A percentile compares a stretch with the other conserved stretches of the same genome.
These are phyloP conservation scores for Aphaenogaster rudis DNA, from an alignment of 1,140 invertebrate genomes.

Conservation along the genomic window DNA sequence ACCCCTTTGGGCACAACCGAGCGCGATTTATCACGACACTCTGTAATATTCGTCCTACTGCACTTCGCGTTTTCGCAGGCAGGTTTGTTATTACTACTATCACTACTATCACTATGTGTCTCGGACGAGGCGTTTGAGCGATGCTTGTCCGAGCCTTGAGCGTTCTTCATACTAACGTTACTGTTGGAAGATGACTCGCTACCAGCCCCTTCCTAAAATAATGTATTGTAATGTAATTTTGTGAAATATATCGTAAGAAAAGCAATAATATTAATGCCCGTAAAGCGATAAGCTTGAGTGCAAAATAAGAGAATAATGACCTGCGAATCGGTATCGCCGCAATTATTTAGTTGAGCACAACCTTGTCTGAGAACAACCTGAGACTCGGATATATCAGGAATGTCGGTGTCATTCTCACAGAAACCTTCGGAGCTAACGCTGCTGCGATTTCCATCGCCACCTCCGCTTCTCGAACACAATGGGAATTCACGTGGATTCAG, in stretches of 20 bases:
- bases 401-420: constrained; percentile 96
- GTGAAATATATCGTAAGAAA: background rate
- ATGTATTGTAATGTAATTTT: background rate
- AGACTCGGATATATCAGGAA: constrained; percentile 80
- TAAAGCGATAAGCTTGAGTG: background rate
- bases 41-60: constrained; percentile 69
- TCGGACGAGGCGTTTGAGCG: constrained; percentile 85
- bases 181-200: constrained; percentile 87
- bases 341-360: constrained; percentile 81
- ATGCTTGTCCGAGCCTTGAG: constrained; percentile 84
- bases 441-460: constrained; percentile 93
- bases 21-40: constrained; percentile 73
- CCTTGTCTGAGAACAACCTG: constrained; percentile 81
- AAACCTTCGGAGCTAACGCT: constrained; percentile 98
- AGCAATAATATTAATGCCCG: background rate
- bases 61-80: constrained; percentile 78
- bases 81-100: constrained; percentile 85
- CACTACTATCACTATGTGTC: constrained; percentile 86
- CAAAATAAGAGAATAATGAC: constrained; percentile 78
- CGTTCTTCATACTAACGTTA: constrained; percentile 85
- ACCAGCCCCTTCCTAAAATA: constrained; percentile 84
- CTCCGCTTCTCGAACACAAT: constrained; percentile 79
- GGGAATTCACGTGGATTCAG: constrained; percentile 84
- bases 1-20: constrained; percentile 32
- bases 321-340: constrained; percentile 90